These are phyloP conservation scores for Philereme transversata DNA, from an alignment of 2,888 invertebrate species.

Conservation along the genomic window DNA sequence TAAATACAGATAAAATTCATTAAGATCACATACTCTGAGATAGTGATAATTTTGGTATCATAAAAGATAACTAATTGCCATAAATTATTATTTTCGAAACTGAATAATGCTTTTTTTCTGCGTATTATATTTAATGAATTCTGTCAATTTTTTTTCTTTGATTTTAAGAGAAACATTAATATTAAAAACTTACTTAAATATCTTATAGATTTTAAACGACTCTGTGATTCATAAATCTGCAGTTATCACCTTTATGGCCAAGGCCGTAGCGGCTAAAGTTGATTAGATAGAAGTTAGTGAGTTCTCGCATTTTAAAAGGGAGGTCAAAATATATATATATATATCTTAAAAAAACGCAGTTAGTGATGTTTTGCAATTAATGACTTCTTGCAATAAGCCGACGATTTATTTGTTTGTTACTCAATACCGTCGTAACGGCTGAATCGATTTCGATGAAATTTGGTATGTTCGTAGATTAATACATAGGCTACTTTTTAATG, in stretches of 20 bases:
- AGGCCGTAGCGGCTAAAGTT: slow-evolving; percentile 1
- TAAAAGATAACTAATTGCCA: not conserved
- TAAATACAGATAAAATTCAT: too few relatives aligned
- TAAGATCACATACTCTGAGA: not conserved
- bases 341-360: not conserved
- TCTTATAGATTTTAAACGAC: too few relatives aligned
- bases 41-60: not conserved
- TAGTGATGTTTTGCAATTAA: slow-evolving; percentile 1
- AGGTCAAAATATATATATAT: not conserved
- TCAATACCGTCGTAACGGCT: too few relatives aligned
- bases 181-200: too few relatives aligned
- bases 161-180: too few relatives aligned
- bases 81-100: not conserved
- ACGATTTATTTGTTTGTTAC: not conserved
- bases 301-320: not conserved
- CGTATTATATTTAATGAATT: too few relatives aligned
- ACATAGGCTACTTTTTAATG: too few relatives aligned
- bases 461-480: too few relatives aligned
- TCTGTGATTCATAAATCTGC: too few relatives aligned
- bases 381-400: slow-evolving; percentile 5
- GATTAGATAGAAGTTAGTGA: slow-evolving; percentile 1
- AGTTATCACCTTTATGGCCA: slow-evolving; percentile 2
- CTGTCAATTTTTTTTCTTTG: too few relatives aligned
- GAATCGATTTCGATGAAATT: too few relatives aligned
- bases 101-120: not conserved